Percentiles rank a stretch among this genome's conserved stretches.
These are phyloP conservation scores for Sebastes miniatus DNA, from an alignment of 2,797 vertebrate genomes.

Conservation along the genomic window DNA sequence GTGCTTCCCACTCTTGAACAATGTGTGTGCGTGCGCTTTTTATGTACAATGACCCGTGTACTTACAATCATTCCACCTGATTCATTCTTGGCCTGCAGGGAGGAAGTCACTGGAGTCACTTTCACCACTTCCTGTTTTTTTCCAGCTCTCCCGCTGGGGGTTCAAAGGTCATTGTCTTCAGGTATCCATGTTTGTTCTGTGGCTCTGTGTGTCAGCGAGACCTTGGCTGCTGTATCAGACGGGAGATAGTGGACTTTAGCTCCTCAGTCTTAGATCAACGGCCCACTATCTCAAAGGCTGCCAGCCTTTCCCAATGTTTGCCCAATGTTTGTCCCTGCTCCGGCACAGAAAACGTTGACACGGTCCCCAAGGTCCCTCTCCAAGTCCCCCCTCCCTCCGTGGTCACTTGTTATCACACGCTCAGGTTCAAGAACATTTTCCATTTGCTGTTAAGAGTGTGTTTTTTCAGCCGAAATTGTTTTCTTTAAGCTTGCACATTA, in stretches of 20 bases:
- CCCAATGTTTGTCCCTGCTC: constrained; percentile 78
- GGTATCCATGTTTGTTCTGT: constrained; percentile 80
- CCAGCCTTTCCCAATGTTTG: constrained; percentile 82
- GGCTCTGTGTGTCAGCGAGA: constrained; percentile 73
- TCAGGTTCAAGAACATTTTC: constrained; percentile 74
- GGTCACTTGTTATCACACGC: constrained; percentile 54
- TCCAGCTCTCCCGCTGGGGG: constrained; percentile 36
- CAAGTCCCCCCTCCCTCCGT: constrained; percentile 58
- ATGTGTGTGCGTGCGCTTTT: constrained; percentile 37
- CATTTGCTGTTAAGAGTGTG: constrained; percentile 15
- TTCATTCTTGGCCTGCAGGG: constrained; percentile 79
- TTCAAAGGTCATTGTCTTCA: constrained; percentile 82
- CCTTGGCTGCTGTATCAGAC: constrained; percentile 77
- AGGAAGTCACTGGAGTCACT: constrained; percentile 72
- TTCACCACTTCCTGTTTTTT: constrained; percentile 76
- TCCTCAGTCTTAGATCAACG: constrained; percentile 82
- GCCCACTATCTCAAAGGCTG: constrained; percentile 81
- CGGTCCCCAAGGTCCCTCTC: constrained; percentile 76
- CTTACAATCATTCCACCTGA: constrained; percentile 86
- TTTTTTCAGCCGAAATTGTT: neutral
- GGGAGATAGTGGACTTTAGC: constrained; percentile 76
- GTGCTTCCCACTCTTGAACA: constrained; percentile 82
- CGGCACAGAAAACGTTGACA: constrained; percentile 82
- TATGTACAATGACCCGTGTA: constrained; percentile 81
- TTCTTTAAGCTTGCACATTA: neutral